Evolutionary conservation across 2,113 vertebrate species (phyloP), one percentile per base, ranked within the genome.

Genomic region (Barbus barbus): DNA sequence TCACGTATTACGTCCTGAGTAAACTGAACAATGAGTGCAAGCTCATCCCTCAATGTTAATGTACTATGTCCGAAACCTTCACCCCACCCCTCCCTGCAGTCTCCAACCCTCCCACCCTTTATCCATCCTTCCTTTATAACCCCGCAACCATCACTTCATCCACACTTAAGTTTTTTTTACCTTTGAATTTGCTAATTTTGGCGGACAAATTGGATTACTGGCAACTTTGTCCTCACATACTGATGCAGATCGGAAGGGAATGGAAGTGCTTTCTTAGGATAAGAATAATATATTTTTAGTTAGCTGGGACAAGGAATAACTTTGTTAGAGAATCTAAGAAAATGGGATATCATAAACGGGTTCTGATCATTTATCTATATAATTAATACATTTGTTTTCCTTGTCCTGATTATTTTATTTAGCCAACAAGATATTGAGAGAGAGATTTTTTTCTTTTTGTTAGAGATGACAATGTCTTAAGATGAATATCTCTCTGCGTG

Each of bases 111-210:
- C 90, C 88, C 90, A 84, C 86, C 88, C 91, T 90, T 90, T 71
- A 82, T 88, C 85, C 87, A 86, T 87, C 82, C 88, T 85, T 91
- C 91, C 93, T 94, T 94, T 94, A 95, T 90, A 95, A 94, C 91
- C 75, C 60, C 78, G 76, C 81, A 67, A 79, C 89, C 91, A 90
- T 90, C 92, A 90, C 85, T 90, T 85, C 73, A 83, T 84, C 89
- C 89, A 88, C 92, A 92, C 88, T 94, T 87, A 82, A 85, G 85
- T 90, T 81, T 22, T 84, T 76, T 33, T 84, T 74, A 75, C 83
- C 63, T 88, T 83, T 83, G 89, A 85, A 90, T 85, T 86, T 87
- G 89, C 83, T 72, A 84, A n/a, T 51, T 82, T 51, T 79, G 48
- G 31, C 18, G 51, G 79, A 74, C 63, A 44, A 71, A 74, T 78